phyloP scores from a whole-genome alignment of 2,113 vertebrate genomes.

The Pituophis catenifer region DNA sequence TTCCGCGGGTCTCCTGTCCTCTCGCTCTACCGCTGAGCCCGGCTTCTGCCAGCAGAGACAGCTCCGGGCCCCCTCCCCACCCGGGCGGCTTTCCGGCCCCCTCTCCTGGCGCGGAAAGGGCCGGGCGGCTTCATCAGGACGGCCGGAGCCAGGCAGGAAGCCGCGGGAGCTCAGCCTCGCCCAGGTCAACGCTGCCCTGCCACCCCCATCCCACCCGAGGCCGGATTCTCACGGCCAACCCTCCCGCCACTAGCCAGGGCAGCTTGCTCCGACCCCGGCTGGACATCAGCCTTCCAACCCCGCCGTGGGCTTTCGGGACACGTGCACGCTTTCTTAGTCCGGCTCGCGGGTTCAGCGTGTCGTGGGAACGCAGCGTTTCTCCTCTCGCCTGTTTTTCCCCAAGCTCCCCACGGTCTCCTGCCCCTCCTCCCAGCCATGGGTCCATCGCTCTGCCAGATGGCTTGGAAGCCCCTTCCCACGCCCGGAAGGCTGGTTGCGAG shows the following conservation, averaged over 20 bases:
- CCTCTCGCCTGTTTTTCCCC: background rate
- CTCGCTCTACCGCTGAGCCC: background rate
- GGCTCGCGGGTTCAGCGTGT: background rate
- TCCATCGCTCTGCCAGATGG: background rate
- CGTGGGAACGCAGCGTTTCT: background rate
- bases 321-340: background rate
- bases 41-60: background rate
- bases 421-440: background rate
- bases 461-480: background rate
- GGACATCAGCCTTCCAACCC: background rate
- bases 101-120: background rate
- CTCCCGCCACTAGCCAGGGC: background rate
- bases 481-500: background rate
- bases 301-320: background rate
- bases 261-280: background rate
- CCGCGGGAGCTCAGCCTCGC: background rate
- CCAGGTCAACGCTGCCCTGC: background rate
- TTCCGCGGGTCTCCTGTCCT: background rate
- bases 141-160: conserved; percentile 29
- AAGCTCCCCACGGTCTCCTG: background rate
- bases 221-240: background rate
- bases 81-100: background rate
- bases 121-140: conserved; percentile 3
- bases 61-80: background rate
- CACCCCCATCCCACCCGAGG: background rate